Evolutionary conservation across 2,113 vertebrate species (phyloP).

Genomic region (Bubo scandiacus): DNA sequence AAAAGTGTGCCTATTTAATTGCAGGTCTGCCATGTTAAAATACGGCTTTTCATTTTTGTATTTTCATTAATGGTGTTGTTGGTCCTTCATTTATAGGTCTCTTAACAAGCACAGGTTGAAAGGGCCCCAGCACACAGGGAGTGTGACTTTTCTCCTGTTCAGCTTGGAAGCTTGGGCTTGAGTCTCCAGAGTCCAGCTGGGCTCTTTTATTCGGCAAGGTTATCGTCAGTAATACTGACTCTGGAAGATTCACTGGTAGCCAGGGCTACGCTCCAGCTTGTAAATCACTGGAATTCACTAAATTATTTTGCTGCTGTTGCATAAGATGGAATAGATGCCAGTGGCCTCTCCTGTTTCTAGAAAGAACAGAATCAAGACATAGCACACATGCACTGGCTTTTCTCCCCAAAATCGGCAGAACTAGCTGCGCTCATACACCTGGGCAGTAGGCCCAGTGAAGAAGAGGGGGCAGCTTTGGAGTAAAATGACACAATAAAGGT

Average conservation of each 20-base stretch:
- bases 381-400: background rate
- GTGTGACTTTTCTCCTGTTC: background rate
- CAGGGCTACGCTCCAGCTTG: background rate
- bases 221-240: background rate
- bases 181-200: background rate
- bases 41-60: background rate
- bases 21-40: background rate
- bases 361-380: background rate
- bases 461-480: background rate
- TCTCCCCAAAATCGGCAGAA: background rate
- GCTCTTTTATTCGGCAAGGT: background rate
- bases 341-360: background rate
- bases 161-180: background rate
- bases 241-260: background rate
- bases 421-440: background rate
- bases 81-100: background rate
- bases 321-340: background rate
- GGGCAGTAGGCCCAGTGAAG: background rate
- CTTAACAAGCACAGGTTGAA: background rate
- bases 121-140: background rate
- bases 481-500: background rate
- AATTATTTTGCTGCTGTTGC: background rate
- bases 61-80: background rate
- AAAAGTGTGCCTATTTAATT: background rate
- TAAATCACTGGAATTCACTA: background rate